Conservation (phyloP, 2,113 vertebrate species). For the Brachyhypopomus occidentalis region DNA sequence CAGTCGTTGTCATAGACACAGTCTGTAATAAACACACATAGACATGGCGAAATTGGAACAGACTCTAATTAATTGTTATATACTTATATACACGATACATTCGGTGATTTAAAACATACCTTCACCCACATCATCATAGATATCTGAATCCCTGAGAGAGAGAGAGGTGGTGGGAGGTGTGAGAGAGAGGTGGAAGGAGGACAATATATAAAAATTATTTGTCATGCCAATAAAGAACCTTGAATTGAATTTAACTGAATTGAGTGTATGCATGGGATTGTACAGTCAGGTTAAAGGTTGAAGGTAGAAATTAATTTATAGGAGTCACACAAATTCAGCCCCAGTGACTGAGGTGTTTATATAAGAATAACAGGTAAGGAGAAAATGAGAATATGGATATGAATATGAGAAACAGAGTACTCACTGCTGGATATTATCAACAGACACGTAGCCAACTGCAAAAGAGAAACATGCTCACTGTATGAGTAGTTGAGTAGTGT, state of each 20-base stretch:
- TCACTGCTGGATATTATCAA: constrained; percentile 76
- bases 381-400: not conserved
- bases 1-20: constrained; percentile 83
- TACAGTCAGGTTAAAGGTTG: too few relatives aligned
- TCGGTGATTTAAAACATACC: constrained; percentile 66
- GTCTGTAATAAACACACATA: constrained; percentile 64
- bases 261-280: too few relatives aligned
- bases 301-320: too few relatives aligned
- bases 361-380: not conserved
- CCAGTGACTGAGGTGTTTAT: not conserved
- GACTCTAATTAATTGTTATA: not conserved
- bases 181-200: not conserved
- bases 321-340: not conserved
- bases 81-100: not conserved
- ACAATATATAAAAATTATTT: too few relatives aligned
- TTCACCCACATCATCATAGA: constrained; percentile 79
- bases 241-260: too few relatives aligned
- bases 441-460: constrained; percentile 80
- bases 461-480: constrained; percentile 39
- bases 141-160: constrained; percentile 75
- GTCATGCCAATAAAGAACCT: too few relatives aligned
- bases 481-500: too few relatives aligned
- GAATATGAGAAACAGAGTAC: constrained; percentile 41
- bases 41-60: not conserved
- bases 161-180: constrained; percentile 26